Evolutionary conservation across 2,888 invertebrate genomes (phyloP), one percentile per base, ranked within the genome.

Genomic region (Sturmia bella): DNA sequence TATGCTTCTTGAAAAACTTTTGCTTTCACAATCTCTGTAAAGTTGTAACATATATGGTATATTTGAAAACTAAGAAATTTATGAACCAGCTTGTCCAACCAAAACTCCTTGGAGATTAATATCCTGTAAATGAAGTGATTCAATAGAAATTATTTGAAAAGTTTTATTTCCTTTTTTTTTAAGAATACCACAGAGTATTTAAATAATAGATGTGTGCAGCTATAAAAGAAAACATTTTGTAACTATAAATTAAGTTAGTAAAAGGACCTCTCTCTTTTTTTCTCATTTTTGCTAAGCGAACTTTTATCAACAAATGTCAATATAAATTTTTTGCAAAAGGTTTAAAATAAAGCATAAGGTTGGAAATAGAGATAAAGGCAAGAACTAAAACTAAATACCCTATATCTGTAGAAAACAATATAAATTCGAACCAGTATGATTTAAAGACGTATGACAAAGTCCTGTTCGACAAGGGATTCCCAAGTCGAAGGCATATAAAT

Each of bases 91-190:
- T 37, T 54, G 68, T 76, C 61, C 68, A n/a, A 56, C 32, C 7
- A 37, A 61, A 69, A 37, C 32, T n/a, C 78, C 78, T 11, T 39
- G 13, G 78, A 56, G 82, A 70, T 75, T 82, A 82, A 70, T 78
- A 66, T 82, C 70, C 59, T 66, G 59, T 48, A 78, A 82, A 78
- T 75, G 78, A 78, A 82, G 66, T 75, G 74, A 75, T 75, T 75
- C 78, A 66, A 78, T 75, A 74, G 69, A 75, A 82, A 75, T 78
- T 82, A 82, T 77, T 74, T 43, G 74, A 70, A 82, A 82, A 82
- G 64, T 80, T 80, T 43, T 13, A 15, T 43, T 63, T 63, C n/a
- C n/a, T n/a, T 63, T 2, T 17, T 56, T 57, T 54, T 21, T 24
- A 61, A 70, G 39, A 82, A 75, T 82, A 75, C 82, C 78, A 59